phyloP scores from a whole-genome alignment of 2,113 vertebrate species.

The Thinocorus orbignyianus region DNA sequence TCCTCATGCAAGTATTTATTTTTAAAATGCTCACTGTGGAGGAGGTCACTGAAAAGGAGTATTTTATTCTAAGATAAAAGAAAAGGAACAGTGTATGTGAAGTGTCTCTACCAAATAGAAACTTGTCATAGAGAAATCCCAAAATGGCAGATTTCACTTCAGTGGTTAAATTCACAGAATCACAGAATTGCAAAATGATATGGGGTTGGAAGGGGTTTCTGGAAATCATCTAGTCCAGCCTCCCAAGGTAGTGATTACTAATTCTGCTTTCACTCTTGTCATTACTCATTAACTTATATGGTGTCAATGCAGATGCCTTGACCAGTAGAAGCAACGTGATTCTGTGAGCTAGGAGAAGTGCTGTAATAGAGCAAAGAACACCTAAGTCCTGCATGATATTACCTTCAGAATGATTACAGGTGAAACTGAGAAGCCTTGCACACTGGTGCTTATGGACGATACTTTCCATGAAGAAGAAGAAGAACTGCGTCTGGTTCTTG shows the following conservation, averaged over 20 bases:
- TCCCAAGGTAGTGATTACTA: neutral
- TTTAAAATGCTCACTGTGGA: neutral
- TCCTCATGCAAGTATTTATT: neutral
- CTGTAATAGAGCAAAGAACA: neutral
- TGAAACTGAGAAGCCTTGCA: constrained; percentile 88
- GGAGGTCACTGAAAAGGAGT: neutral
- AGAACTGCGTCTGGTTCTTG: constrained; percentile 90
- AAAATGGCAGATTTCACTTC: neutral
- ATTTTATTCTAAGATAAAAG: neutral
- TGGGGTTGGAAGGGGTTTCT: too few relatives aligned
- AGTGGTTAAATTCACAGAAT: neutral
- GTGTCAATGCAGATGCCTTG: neutral
- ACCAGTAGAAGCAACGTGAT: neutral
- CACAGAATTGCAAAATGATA: too few relatives aligned
- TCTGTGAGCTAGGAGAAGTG: neutral
- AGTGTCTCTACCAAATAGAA: neutral
- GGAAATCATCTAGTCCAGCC: too few relatives aligned
- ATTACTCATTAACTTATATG: neutral
- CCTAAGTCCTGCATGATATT: neutral
- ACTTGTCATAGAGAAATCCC: neutral
- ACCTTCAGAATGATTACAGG: constrained; percentile 75
- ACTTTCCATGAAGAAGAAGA: constrained; percentile 86
- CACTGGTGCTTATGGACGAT: constrained; percentile 83
- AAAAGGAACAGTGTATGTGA: neutral
- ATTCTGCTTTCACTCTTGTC: neutral